These are phyloP conservation scores for Dipodomys merriami DNA, from an alignment of 2,113 vertebrate genomes.

Conservation along the genomic window DNA sequence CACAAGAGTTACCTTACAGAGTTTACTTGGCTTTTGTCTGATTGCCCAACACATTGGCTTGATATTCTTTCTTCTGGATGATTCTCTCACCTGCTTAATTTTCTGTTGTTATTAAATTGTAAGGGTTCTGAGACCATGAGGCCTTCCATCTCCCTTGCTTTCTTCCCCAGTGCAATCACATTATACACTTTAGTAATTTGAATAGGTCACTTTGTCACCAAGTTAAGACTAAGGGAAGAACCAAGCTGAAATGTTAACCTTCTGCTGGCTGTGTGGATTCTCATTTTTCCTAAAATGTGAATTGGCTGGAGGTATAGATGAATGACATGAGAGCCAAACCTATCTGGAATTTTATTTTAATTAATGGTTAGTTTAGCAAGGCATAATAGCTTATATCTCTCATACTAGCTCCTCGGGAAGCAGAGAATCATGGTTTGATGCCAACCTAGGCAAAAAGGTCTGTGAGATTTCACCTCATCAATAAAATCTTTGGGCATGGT, in stretches of 20 bases:
- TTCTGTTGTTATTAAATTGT: neutral
- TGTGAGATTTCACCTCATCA: too few relatives aligned
- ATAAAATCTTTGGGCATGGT: too few relatives aligned
- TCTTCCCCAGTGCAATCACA: neutral
- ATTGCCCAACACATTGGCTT: neutral
- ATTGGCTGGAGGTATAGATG: neutral
- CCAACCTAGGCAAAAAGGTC: too few relatives aligned
- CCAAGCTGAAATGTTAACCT: neutral
- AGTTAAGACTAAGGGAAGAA: neutral
- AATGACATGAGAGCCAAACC: neutral
- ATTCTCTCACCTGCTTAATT: neutral
- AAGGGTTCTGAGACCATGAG: neutral
- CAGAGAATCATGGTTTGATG: too few relatives aligned
- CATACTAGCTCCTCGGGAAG: too few relatives aligned
- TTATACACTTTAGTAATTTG: neutral
- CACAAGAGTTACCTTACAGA: neutral
- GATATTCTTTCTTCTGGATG: neutral
- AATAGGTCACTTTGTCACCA: neutral
- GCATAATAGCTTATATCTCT: too few relatives aligned
- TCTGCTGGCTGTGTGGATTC: neutral
- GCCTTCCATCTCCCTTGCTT: neutral
- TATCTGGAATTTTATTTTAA: neutral
- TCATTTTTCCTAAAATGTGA: neutral
- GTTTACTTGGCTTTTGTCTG: neutral
- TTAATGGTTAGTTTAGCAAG: neutral